Evolutionary conservation across 2,797 vertebrate genomes (phyloP).

Genomic region (Falco biarmicus): DNA sequence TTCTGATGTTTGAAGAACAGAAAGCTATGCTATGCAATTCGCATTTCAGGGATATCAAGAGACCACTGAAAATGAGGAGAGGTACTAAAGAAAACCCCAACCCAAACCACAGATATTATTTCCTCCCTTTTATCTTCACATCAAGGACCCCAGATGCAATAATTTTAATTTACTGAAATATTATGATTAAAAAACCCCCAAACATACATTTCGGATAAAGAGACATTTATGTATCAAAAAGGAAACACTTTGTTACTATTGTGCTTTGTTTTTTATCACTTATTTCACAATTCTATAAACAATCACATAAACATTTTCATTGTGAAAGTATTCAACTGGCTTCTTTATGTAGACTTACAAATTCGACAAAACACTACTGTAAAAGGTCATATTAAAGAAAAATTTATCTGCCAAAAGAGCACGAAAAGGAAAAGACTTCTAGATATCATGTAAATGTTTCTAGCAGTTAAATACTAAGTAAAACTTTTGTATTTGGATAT

Average conservation of each 20-base stretch:
- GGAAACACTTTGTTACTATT: neutral
- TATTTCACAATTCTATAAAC: neutral
- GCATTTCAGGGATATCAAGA: neutral
- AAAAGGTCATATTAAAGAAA: neutral
- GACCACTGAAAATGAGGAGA: neutral
- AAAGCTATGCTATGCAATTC: neutral
- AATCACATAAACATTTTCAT: neutral
- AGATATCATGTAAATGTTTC: neutral
- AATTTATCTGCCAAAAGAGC: neutral
- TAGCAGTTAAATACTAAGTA: neutral
- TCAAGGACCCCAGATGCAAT: neutral
- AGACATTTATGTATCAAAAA: neutral
- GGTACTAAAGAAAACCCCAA: neutral
- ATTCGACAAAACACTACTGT: neutral
- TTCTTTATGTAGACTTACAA: neutral
- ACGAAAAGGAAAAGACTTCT: neutral
- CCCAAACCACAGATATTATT: neutral
- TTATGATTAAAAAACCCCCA: accelerated
- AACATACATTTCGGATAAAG: neutral
- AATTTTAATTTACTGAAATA: neutral
- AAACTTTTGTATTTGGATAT: neutral
- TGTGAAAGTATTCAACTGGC: neutral
- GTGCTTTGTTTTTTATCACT: neutral
- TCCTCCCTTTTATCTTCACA: neutral
- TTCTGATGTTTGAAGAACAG: neutral